Conservation (phyloP, 2,797 vertebrate species). For the Smutsia gigantea region DNA sequence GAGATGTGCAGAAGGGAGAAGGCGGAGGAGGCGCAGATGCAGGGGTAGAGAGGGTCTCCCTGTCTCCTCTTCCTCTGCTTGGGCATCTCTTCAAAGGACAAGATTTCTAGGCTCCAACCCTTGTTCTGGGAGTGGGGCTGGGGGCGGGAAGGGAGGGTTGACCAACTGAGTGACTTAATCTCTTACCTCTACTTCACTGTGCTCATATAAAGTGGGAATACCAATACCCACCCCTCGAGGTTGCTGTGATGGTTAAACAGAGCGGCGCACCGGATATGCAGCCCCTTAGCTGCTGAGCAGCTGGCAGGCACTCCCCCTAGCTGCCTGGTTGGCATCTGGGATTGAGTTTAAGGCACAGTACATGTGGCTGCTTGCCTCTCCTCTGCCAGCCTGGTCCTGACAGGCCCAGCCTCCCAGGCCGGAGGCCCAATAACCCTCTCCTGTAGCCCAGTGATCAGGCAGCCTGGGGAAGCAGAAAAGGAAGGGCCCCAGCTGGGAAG, state of each 20-base stretch:
- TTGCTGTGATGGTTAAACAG: rapidly evolving
- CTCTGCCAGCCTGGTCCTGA: background rate
- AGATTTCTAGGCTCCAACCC: background rate
- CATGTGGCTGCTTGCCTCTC: background rate
- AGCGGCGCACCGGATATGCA: rapidly evolving
- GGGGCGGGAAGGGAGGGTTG: background rate
- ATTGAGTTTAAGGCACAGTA: background rate
- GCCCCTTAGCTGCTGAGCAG: background rate
- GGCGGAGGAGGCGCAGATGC: background rate
- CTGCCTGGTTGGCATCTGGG: background rate
- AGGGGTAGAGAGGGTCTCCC: rapidly evolving
- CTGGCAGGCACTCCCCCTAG: background rate
- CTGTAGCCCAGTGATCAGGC: background rate
- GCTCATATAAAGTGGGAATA: background rate
- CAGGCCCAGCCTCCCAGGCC: background rate
- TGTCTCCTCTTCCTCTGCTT: background rate
- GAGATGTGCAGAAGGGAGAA: background rate
- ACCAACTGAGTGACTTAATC: background rate
- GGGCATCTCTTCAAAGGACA: background rate
- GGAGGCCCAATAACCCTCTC: background rate
- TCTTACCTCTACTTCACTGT: too few relatives aligned
- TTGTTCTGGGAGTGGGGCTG: background rate
- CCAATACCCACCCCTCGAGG: rapidly evolving
- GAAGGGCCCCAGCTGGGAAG: background rate
- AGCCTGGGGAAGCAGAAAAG: background rate